These are phyloP conservation scores for Pavo muticus DNA, from an alignment of 2,113 vertebrate species.

Conservation along the genomic window DNA sequence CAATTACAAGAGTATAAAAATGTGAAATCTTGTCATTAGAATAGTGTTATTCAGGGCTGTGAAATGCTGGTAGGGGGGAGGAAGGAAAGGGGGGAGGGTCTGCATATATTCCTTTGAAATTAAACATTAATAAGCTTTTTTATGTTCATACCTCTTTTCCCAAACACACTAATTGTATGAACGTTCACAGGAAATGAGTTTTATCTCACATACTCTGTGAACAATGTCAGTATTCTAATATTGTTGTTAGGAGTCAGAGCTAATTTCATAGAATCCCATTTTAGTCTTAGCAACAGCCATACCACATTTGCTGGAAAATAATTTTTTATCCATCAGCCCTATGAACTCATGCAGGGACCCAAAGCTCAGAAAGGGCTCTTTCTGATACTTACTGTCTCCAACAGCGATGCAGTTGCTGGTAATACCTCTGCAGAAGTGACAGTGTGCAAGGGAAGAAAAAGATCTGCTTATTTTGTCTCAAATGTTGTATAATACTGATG, in stretches of 20 bases:
- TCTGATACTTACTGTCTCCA: neutral
- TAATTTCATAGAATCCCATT: neutral
- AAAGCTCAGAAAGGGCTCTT: neutral
- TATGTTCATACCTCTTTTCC: neutral
- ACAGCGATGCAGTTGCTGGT: rapidly evolving
- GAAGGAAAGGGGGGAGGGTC: neutral
- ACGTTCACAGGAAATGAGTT: neutral
- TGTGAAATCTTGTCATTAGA: slow-evolving; percentile 42
- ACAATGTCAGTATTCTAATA: neutral
- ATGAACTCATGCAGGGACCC: neutral
- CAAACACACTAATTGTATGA: neutral
- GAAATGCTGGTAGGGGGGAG: neutral
- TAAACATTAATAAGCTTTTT: neutral
- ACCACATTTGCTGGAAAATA: neutral
- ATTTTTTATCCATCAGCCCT: neutral
- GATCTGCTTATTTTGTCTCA: neutral
- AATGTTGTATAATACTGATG: neutral
- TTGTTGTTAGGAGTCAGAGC: neutral
- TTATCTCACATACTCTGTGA: neutral
- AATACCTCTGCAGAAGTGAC: neutral
- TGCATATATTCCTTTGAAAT: neutral
- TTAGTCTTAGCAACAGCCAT: neutral
- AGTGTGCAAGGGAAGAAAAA: neutral
- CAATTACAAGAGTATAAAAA: slow-evolving; percentile 62
- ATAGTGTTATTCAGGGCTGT: neutral